These are phyloP conservation scores for Phlogophora meticulosa DNA, from an alignment of 2,888 invertebrate species.

Conservation along the genomic window DNA sequence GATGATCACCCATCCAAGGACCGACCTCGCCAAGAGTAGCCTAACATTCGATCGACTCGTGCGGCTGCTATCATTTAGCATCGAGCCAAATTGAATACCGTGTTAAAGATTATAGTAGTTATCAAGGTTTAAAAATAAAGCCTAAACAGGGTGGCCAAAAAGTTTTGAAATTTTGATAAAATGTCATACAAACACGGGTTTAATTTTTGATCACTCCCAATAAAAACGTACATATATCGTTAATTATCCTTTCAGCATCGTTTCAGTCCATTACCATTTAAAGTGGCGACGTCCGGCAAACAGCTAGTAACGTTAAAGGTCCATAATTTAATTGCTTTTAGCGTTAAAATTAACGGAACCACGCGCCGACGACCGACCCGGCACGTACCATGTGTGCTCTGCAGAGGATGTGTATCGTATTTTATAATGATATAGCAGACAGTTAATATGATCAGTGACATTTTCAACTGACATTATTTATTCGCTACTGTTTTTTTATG, in stretches of 20 bases:
- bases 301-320: conserved; percentile 19
- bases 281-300: conserved; percentile 19
- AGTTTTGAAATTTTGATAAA: no score
- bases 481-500: no score
- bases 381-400: conserved; percentile 6
- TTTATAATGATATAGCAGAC: conserved; percentile 2
- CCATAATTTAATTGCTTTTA: conserved; percentile 35
- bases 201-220: background rate
- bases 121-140: no score
- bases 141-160: no score
- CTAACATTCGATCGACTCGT: no score
- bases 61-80: no score
- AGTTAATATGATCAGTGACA: background rate
- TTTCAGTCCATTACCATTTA: conserved; percentile 21
- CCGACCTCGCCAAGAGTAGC: no score
- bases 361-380: background rate
- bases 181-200: background rate
- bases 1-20: no score
- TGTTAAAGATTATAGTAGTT: no score
- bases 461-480: no score
- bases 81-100: no score
- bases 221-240: background rate
- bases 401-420: background rate
- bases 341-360: conserved; percentile 10
- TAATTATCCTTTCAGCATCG: background rate